These are phyloP conservation scores for Calcarius ornatus DNA, from an alignment of 2,113 vertebrate genomes.

Conservation along the genomic window DNA sequence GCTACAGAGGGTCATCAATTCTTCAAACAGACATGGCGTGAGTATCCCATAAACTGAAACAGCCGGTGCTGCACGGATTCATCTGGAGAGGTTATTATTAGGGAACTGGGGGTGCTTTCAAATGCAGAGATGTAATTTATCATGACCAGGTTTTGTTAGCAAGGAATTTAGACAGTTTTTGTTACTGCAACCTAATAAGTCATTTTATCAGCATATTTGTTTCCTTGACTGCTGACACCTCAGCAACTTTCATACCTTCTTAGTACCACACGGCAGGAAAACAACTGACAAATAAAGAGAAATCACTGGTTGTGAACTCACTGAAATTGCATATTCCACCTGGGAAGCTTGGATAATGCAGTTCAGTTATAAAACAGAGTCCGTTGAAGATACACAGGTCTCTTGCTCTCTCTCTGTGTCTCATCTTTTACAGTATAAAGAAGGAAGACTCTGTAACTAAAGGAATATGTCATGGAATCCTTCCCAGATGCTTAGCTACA, in stretches of 20 bases:
- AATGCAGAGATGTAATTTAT: constrained; percentile 29
- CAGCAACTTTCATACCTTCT: not conserved
- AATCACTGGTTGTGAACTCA: constrained; percentile 29
- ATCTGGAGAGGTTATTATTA: constrained; percentile 34
- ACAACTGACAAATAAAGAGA: constrained; percentile 51
- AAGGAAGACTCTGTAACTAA: not conserved
- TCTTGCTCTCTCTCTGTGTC: not conserved
- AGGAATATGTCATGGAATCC: not conserved
- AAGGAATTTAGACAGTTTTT: constrained; percentile 30
- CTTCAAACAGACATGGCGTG: constrained; percentile 24
- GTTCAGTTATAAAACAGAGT: not conserved
- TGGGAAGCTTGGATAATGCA: constrained; percentile 41
- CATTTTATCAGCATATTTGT: constrained; percentile 37
- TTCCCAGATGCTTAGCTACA: not conserved
- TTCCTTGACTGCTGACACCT: not conserved
- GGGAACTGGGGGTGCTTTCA: constrained; percentile 2
- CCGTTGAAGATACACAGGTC: not conserved
- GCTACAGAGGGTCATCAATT: constrained; percentile 7
- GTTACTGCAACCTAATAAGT: constrained; percentile 1
- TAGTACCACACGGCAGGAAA: not conserved
- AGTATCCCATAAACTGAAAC: constrained; percentile 7
- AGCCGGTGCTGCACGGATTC: not conserved
- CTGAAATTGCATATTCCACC: constrained; percentile 35
- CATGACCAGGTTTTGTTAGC: constrained; percentile 26
- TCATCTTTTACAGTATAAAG: not conserved